These are phyloP conservation scores for Erebia ligea DNA, from an alignment of 2,888 invertebrate species.

Conservation along the genomic window DNA sequence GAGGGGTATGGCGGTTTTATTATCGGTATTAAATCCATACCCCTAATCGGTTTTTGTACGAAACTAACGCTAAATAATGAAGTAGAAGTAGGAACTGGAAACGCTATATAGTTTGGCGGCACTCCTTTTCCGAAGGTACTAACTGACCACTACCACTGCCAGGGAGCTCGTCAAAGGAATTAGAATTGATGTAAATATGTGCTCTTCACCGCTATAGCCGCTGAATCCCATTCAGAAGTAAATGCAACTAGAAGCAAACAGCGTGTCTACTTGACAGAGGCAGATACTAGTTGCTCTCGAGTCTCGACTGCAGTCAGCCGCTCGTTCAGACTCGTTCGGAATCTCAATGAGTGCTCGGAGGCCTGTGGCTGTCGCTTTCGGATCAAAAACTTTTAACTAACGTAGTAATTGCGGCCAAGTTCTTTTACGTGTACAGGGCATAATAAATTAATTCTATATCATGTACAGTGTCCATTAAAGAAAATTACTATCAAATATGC, in stretches of 20 bases:
- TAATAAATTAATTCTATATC: background rate
- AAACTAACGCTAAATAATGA: no score
- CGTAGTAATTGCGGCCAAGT: constrained; percentile 28
- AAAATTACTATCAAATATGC: no score
- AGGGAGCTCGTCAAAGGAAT: background rate
- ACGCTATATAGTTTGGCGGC: no score
- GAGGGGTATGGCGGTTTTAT: no score
- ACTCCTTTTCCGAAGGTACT: no score
- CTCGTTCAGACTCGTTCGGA: constrained; percentile 39
- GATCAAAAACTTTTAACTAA: constrained; percentile 35
- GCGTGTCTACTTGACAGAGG: constrained; percentile 28
- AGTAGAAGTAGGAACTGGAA: no score
- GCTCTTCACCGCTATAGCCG: constrained; percentile 5
- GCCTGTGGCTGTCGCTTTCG: constrained; percentile 35
- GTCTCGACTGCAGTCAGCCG: constrained; percentile 33
- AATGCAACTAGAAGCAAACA: constrained; percentile 26
- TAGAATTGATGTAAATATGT: constrained; percentile 10
- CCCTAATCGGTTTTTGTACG: no score
- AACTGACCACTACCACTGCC: no score
- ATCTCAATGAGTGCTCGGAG: constrained; percentile 32
- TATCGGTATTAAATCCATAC: no score
- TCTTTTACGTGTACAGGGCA: background rate
- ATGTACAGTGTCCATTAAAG: no score
- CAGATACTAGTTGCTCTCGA: constrained; percentile 30
- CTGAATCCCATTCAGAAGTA: constrained; percentile 19